These are phyloP conservation scores for Drosophila neotestacea DNA, from an alignment of 2,888 invertebrate species.

Conservation along the genomic window DNA sequence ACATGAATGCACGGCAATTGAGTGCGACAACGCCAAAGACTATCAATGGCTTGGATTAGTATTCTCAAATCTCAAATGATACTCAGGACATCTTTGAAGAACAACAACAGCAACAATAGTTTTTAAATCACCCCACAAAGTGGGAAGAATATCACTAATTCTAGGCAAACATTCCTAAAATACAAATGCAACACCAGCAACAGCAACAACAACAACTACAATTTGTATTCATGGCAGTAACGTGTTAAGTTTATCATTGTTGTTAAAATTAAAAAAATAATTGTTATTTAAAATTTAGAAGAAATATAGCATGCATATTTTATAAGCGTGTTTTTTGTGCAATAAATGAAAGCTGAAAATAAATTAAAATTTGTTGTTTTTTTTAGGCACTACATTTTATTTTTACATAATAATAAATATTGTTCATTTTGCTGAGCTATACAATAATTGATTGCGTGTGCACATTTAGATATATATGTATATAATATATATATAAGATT, in stretches of 20 bases:
- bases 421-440: constrained; percentile 74
- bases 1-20: constrained; percentile 84
- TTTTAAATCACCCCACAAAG: constrained; percentile 17
- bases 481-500: constrained; percentile 55
- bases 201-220: constrained; percentile 30
- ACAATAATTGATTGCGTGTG: constrained; percentile 50
- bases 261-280: constrained; percentile 34
- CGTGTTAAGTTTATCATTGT: constrained; percentile 67
- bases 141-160: constrained; percentile 62
- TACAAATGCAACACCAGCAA: constrained; percentile 39
- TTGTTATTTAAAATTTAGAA: constrained; percentile 32
- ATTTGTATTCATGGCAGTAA: constrained; percentile 75
- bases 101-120: constrained; percentile 53
- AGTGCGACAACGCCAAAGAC: constrained; percentile 82
- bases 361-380: constrained; percentile 4
- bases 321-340: constrained; percentile 49
- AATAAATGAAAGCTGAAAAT: constrained; percentile 32
- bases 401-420: constrained; percentile 77
- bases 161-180: constrained; percentile 70
- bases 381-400: constrained; percentile 61
- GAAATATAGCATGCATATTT: constrained; percentile 39
- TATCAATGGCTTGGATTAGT: constrained; percentile 66
- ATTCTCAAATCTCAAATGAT: constrained; percentile 29
- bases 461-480: constrained; percentile 28
- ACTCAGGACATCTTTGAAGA: constrained; percentile 64